Evolutionary conservation across 2,888 invertebrate species (phyloP), one percentile per base, ranked within the genome.

Genomic region (Hyposoter dolosus): DNA sequence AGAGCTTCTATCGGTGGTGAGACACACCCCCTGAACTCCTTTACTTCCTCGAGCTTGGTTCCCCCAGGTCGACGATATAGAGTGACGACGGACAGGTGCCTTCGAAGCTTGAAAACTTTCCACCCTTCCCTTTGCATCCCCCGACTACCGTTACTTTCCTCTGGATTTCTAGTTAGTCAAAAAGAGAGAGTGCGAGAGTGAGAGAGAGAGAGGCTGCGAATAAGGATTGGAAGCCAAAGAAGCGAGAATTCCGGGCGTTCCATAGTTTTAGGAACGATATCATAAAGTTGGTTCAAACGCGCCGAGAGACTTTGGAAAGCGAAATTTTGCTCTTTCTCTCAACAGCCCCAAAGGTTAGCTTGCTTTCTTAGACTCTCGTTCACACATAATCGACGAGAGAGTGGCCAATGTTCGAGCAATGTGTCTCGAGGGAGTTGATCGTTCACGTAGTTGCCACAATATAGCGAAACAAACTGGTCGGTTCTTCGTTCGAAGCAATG

Each of bases 1-100:
- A 92, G 92, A 90, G 91, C 89, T 65, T 89, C 89, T 90, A 90
- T 91, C 92, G 90, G 88, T 89, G 68, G 60, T 60, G 60, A 56
- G 89, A 89, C 87, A 88, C 88, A 90, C 88, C 87, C 88, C 88
- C 87, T 87, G 84, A 82, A 85, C 82, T 85, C 72, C 82, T 85
- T 80, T 53, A 63, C 56, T 78, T 35, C 68, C 56, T 78, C 69
- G 43, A 78, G 68, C 75, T 63, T 15, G 75, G 45, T 75, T 60
- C 17, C 75, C 60, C 56, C 32, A 63, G 72, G 10, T n/a, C 28
- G 65, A n/a, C 45, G 75, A 40, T 40, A 32, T 45, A 35, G 60
- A 71, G 80, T 72, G 83, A 50, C 74, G 83, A 74, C 60, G 79
- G 86, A 80, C 88, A 88, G 87, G 88, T 88, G 89, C 66, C 81